Conservation (phyloP, 2,797 vertebrate species). For the Pseudochirops corinnae region DNA sequence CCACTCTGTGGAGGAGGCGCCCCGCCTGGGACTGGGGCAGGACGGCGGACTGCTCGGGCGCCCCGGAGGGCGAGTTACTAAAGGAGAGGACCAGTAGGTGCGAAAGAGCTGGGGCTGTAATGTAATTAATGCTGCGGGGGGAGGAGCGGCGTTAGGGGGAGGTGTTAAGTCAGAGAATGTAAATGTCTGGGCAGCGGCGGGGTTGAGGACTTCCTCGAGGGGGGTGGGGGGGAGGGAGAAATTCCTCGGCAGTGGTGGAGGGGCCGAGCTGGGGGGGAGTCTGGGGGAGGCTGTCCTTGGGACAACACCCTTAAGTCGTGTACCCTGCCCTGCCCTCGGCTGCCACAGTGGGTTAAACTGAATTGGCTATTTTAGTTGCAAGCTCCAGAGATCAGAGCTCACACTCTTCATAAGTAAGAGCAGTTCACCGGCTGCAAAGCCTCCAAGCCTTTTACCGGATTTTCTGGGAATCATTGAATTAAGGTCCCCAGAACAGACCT, state of each 20-base stretch:
- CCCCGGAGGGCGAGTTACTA: no score
- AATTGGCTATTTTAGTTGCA: not conserved
- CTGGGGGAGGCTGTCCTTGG: no score
- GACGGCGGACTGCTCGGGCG: not conserved
- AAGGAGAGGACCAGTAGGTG: no score
- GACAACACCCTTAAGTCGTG: not conserved
- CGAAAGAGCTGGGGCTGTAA: not conserved
- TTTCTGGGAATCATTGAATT: not conserved
- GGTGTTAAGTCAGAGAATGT: not conserved
- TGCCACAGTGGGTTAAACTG: not conserved
- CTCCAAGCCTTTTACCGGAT: not conserved
- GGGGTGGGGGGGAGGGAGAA: not conserved
- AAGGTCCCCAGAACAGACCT: not conserved
- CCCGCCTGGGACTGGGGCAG: accelerated
- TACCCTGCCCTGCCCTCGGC: not conserved
- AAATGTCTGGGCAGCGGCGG: no score
- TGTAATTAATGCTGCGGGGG: not conserved
- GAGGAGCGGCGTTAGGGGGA: not conserved
- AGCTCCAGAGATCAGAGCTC: conserved; percentile 1
- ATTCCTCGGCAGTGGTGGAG: not conserved
- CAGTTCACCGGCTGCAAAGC: not conserved
- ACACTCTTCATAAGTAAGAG: not conserved
- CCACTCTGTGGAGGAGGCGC: not conserved
- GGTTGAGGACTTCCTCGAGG: no score
- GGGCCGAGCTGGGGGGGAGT: not conserved